These are phyloP conservation scores for Calyptomena viridis DNA, from an alignment of 2,113 vertebrate species.

Conservation along the genomic window DNA sequence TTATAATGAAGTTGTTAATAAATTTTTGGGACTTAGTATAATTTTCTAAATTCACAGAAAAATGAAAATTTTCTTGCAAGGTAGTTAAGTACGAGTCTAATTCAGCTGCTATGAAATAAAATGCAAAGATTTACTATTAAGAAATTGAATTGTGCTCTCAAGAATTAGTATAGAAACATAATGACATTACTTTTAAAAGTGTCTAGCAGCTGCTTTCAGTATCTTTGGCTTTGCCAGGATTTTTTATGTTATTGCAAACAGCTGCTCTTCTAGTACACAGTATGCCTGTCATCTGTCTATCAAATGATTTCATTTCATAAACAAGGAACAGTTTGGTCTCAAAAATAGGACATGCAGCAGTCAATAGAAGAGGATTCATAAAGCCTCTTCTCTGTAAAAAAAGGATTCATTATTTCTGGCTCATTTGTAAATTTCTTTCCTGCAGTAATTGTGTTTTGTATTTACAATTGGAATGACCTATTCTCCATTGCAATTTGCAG, in stretches of 20 bases:
- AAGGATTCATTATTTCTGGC: not conserved
- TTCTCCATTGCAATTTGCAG: not conserved
- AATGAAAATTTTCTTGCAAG: not conserved
- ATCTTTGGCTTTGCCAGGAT: not conserved
- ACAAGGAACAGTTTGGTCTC: not conserved
- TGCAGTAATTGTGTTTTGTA: not conserved
- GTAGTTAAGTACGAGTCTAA: not conserved
- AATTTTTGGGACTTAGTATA: not conserved
- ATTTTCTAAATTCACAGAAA: not conserved
- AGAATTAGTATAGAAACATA: not conserved
- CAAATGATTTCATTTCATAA: not conserved
- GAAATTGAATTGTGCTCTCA: not conserved
- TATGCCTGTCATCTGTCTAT: slow-evolving; percentile 16
- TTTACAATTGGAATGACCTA: not conserved
- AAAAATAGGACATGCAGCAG: not conserved
- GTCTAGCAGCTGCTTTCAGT: slow-evolving; percentile 15
- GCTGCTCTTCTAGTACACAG: slow-evolving; percentile 16
- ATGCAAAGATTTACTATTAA: not conserved
- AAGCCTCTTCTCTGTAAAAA: not conserved
- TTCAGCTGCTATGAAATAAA: not conserved
- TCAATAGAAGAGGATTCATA: not conserved
- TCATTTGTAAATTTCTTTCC: not conserved
- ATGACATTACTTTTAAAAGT: not conserved
- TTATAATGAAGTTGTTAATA: not conserved
- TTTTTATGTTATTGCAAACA: slow-evolving; percentile 9